Percentiles rank a stretch among this genome's conserved stretches.
Conservation (phyloP, 2,113 vertebrate genomes). For the Bettongia penicillata region DNA sequence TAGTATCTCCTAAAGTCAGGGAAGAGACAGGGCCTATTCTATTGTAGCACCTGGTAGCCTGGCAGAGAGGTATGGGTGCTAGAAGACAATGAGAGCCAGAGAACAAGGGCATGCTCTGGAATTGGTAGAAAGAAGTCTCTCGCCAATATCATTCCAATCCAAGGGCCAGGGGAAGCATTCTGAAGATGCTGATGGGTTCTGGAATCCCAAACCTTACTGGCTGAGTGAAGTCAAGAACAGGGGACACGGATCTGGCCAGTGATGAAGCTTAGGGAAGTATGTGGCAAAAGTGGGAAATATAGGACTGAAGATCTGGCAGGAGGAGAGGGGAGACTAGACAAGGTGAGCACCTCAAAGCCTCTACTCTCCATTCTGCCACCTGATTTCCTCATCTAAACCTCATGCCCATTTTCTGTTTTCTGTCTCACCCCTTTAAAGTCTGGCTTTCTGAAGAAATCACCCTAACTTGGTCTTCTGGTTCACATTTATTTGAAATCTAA, state of each 20-base stretch:
- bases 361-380: neutral
- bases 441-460: neutral
- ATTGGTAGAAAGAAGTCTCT: neutral
- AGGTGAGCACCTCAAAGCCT: neutral
- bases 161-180: neutral
- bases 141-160: neutral
- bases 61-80: neutral
- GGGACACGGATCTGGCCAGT: neutral
- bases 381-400: neutral
- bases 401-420: neutral
- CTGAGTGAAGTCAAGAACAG: neutral
- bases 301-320: neutral
- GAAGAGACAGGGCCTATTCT: neutral
- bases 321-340: too few species aligned
- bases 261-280: neutral
- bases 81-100: neutral
- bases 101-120: neutral
- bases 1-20: neutral
- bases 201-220: neutral
- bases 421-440: neutral
- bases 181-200: neutral
- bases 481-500: neutral
- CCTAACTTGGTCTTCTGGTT: too few species aligned
- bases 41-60: neutral
- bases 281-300: neutral